Evolutionary conservation across 2,888 invertebrate genomes (phyloP), one percentile per base, ranked within the genome.

Genomic region (Ectobius pallidus): DNA sequence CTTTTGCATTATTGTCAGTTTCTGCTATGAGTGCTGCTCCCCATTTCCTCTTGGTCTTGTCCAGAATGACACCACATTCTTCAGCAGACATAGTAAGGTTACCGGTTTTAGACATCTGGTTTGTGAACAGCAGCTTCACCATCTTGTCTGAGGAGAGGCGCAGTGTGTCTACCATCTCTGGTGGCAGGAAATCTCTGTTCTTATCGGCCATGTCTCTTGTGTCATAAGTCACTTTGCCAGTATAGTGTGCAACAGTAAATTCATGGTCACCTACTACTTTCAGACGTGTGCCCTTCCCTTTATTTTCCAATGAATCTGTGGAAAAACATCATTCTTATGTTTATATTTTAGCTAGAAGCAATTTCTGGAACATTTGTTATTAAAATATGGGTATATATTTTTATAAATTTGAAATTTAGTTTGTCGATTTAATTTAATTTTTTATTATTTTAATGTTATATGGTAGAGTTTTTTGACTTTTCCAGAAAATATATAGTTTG

Each of bases 161-260:
- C 85, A 97, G 32, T 0, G 92, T 91, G 83, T 95, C 94, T 72
- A 94, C 92, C 85, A 97, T 90, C 85, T 97, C 97, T 0, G 93
- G 93, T 0, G 96, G 93, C 16, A 96, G 86, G 80, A 95, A 95
- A 81, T 97, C 96, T 70, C 94, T 90, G 84, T 97, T 97, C 82
- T 94, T 95, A 78, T 93, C 92, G 27, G 93, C 87, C 86, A 97
- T 93, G 80, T 94, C 92, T 76, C 89, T 87, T 0, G 91, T 91
- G 79, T 94, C 92, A 81, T 97, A 97, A 78, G 88, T 89, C 16
- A 96, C 90, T 83, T 91, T 92, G 20, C 97, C 96, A 16, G 96
- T 95, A 80, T 93, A 97, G 83, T 97, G 97, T 27, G 94, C 92
- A 27, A 97, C 90, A 30, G 91, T 90, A 79, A 97, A 95, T 81